A percentile compares a stretch with the other conserved stretches of the same genome.
phyloP scores from a whole-genome alignment of 2,888 invertebrate genomes.

The Deilephila elpenor region DNA sequence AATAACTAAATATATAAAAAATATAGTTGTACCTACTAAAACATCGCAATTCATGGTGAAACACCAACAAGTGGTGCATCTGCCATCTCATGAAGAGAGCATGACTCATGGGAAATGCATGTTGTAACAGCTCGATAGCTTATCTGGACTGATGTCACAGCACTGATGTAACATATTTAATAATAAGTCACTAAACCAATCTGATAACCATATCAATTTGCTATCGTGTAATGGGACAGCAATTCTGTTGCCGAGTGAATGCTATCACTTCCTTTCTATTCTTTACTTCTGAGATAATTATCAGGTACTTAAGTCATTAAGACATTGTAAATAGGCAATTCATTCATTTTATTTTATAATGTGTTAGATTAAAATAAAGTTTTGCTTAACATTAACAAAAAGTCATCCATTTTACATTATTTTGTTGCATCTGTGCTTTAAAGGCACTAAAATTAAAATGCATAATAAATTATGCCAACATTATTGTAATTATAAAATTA shows the following conservation, averaged over 20 bases:
- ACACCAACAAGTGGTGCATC: neutral
- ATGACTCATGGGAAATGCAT: neutral
- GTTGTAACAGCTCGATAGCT: neutral
- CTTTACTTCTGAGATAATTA: neutral
- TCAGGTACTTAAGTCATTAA: neutral
- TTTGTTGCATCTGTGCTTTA: too few species aligned
- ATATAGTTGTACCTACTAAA: neutral
- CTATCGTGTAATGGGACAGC: neutral
- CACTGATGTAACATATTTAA: conserved; percentile 3
- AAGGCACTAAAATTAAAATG: too few species aligned
- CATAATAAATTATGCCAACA: too few species aligned
- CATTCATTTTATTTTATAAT: too few species aligned
- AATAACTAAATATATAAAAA: neutral
- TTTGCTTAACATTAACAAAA: too few species aligned
- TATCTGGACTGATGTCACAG: conserved; percentile 14
- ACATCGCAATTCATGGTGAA: neutral
- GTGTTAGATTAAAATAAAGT: too few species aligned
- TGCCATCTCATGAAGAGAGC: neutral
- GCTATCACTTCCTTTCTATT: neutral
- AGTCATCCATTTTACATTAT: too few species aligned
- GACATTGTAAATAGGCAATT: too few species aligned
- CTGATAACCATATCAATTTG: neutral
- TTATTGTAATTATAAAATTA: too few species aligned
- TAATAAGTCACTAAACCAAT: neutral
- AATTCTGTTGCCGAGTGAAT: neutral